Evolutionary conservation across 2,797 vertebrate genomes (phyloP).

Genomic region (Semaprochilodus insignis): DNA sequence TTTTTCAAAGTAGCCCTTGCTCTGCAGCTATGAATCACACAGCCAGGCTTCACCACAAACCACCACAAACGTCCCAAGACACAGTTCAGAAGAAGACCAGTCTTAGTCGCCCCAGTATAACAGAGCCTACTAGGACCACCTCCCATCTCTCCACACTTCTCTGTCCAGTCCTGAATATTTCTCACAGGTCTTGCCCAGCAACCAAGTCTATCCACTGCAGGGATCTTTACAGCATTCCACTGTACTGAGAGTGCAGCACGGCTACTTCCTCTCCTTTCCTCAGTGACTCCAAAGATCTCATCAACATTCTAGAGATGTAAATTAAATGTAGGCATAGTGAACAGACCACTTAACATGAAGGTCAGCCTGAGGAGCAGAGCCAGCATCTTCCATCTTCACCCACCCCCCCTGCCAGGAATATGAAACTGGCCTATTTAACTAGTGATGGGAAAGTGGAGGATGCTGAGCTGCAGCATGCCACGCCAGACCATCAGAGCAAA

Average conservation of each 20-base stretch:
- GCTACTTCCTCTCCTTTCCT: background rate
- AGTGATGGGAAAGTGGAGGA: conserved; percentile 24
- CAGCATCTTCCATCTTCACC: conserved; percentile 16
- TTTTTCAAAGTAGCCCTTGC: background rate
- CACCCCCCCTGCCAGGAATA: conserved; percentile 14
- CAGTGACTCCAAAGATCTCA: background rate
- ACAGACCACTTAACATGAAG: conserved; percentile 26
- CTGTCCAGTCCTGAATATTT: background rate
- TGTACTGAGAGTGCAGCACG: too few relatives aligned
- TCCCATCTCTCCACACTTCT: too few relatives aligned
- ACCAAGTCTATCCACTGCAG: background rate
- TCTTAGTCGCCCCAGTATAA: background rate
- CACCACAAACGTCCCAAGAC: background rate
- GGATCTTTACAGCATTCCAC: too few relatives aligned
- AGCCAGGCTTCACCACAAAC: background rate
- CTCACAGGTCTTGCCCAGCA: conserved; percentile 13
- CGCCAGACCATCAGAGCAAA: background rate
- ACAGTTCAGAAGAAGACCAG: background rate
- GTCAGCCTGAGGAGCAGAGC: conserved; percentile 33
- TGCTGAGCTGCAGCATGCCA: conserved; percentile 35
- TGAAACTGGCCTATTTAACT: conserved; percentile 35
- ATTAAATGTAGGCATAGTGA: conserved; percentile 1
- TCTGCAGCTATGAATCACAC: background rate
- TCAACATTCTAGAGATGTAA: background rate
- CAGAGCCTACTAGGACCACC: background rate